Base-by-base conservation (phyloP, 2,797 vertebrate species). In the Ctenochaetus hawaiiensis region DNA sequence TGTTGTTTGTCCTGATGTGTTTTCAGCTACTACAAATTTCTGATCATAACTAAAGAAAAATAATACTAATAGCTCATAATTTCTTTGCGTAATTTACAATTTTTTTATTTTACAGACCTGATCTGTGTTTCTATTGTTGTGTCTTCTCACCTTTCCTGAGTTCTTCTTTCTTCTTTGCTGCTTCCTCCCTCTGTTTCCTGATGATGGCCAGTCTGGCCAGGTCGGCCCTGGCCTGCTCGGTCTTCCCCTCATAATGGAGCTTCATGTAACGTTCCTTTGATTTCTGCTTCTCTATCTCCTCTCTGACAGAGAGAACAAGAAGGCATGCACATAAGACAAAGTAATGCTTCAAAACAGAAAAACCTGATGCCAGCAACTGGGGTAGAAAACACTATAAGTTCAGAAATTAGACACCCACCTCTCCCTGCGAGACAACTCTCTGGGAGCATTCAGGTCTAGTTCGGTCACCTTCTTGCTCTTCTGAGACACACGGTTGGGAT, bases 261-360 rank as follows among this genome's bases (percentile, higher is more conserved):
- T 96, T 96, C 95, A 95, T 96, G 85, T 95, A 96, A 51, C 95
- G 93, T 65, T 96, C 96, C 80, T 95, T 95, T 6, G 96, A 95
- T 65, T 95, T 94, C 90, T 96, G 95, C 87, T 96, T 96, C 80
- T 96, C 96, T 17, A 96, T 95, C 89, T 96, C 96, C 81, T 96
- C 96, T 82, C 96, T 96, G 80, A 63, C n/a, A 58, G 4, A 68
- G 17, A 69, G 0, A 60, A 41, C 1, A 16, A 6, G 20, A 47
- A 11, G 3, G 2, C 44, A 63, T 0, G 67, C 6, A 58, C 1
- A 8, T 2, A 11, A 56, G 22, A 41, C 8, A 34, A 39, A 58
- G 6, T 1, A 17, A n/a, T 5, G 12, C 4, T 23, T 22, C 18
- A 5, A 23, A 56, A 54, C 81, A 3, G 51, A 48, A 60, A 67